Conservation (phyloP, 2,797 vertebrate species). For the Silurus aristotelis region DNA sequence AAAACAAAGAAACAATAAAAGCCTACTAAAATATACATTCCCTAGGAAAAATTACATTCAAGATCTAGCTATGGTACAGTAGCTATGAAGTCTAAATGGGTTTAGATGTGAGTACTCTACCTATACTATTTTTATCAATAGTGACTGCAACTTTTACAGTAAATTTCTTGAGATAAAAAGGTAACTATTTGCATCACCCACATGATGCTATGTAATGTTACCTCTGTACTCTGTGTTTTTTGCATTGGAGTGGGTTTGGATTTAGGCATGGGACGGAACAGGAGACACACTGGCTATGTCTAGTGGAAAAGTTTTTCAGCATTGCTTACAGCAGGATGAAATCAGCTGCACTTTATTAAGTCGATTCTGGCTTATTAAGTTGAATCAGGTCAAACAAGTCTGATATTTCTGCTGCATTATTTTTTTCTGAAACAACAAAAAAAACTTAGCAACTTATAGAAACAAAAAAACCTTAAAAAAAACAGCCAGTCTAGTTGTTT, state of each 20-base stretch:
- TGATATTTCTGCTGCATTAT: neutral
- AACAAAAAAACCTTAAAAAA: neutral
- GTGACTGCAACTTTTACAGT: neutral
- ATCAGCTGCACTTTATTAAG: constrained; percentile 12
- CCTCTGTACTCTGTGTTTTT: neutral
- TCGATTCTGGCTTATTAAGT: neutral
- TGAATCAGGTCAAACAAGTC: neutral
- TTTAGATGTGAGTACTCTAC: neutral
- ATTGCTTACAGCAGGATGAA: neutral
- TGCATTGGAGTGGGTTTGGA: too few relatives aligned
- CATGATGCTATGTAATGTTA: neutral
- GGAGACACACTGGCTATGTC: neutral
- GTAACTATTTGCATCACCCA: neutral
- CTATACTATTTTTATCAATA: neutral
- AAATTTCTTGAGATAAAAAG: neutral
- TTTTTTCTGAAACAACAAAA: neutral
- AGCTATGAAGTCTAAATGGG: too few relatives aligned
- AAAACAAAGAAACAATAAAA: neutral
- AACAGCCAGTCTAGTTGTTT: neutral
- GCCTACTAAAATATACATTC: neutral
- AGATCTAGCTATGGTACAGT: neutral
- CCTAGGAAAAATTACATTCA: neutral
- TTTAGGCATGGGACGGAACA: too few relatives aligned
- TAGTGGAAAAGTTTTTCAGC: neutral
- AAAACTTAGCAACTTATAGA: neutral